These are phyloP conservation scores for Adineta ricciae DNA, from an alignment of 2,888 invertebrate genomes.

Conservation along the genomic window DNA sequence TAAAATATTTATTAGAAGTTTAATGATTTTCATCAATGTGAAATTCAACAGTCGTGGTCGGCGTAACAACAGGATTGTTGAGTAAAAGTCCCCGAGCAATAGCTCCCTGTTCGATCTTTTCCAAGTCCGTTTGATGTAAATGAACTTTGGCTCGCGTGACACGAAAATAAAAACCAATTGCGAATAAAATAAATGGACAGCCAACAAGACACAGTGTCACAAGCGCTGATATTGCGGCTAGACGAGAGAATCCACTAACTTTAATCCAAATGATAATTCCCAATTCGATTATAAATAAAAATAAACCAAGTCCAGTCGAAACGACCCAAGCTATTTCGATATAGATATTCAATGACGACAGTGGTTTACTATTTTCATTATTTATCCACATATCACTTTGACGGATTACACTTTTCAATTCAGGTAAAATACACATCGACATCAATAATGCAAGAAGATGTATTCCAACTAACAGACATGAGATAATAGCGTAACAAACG, in stretches of 20 bases:
- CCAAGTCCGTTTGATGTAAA: background rate
- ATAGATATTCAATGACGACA: background rate
- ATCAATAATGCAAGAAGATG: constrained; percentile 91
- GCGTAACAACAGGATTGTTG: background rate
- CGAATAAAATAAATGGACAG: constrained; percentile 9
- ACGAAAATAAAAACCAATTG: background rate
- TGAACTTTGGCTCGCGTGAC: background rate
- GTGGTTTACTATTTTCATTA: background rate
- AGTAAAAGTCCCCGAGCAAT: background rate
- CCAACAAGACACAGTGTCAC: background rate
- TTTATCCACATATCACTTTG: background rate
- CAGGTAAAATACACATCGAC: constrained; percentile 82
- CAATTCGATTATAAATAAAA: background rate
- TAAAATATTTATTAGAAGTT: too few relatives aligned
- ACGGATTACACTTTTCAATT: constrained; percentile 71
- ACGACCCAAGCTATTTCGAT: constrained; percentile 88
- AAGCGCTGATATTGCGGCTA: background rate
- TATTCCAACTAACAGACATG: constrained; percentile 78
- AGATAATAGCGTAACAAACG: constrained; percentile 57
- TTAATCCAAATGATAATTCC: constrained; percentile 3
- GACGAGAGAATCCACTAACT: background rate
- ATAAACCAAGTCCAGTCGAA: constrained; percentile 61
- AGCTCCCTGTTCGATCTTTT: background rate
- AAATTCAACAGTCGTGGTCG: background rate
- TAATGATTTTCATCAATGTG: background rate